Base-by-base conservation (phyloP, 2,888 invertebrate genomes). In the Drosophila birchii region DNA sequence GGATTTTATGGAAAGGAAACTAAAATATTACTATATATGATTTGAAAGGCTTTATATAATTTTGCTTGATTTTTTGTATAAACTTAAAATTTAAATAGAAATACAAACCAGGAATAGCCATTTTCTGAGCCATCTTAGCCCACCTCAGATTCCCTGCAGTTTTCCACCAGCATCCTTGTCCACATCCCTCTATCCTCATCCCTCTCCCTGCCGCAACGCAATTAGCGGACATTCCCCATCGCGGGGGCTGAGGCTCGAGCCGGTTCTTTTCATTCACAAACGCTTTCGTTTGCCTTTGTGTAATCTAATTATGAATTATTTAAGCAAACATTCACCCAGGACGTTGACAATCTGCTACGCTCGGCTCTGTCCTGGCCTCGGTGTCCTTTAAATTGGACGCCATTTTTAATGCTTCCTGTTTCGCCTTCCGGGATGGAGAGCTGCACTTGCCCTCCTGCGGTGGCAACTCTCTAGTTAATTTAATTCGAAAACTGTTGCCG, bases 241-340 rank as follows among this genome's bases (percentile, higher is more conserved):
- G 51, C 51, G 41, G 14, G 43, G 29, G 18, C 20, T 20, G 43
- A 18, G 34, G 26, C 23, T 16, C 53, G 23, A 23, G 36, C 18
- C 62, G 57, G 41, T 51, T 59, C 56, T 45, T 49, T 64, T 71
- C 79, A 54, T 76, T 88, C 74, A 34, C 64, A 63, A 74, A 70
- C 72, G 71, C 73, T 74, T 73, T 72, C 73, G 62, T 75, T 75
- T 62, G 81, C 79, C 76, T 78, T 84, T 88, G 88, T 88, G 66
- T 76, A 86, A 84, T 86, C 76, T 78, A 86, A 86, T 88, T 86
- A 86, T 81, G 74, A 86, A 79, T 84, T 81, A 88, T 83, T 84
- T 84, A 86, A 79, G 87, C 79, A 83, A 86, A 84, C 78, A 80
- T 77, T 80, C 69, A 14, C 60, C 20, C n/a, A n/a, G 47, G 18